A percentile compares a stretch with the other conserved stretches of the same genome.
Evolutionary conservation across 2,797 vertebrate genomes (phyloP).

Genomic region (Tokudaia tokunoshimensis): DNA sequence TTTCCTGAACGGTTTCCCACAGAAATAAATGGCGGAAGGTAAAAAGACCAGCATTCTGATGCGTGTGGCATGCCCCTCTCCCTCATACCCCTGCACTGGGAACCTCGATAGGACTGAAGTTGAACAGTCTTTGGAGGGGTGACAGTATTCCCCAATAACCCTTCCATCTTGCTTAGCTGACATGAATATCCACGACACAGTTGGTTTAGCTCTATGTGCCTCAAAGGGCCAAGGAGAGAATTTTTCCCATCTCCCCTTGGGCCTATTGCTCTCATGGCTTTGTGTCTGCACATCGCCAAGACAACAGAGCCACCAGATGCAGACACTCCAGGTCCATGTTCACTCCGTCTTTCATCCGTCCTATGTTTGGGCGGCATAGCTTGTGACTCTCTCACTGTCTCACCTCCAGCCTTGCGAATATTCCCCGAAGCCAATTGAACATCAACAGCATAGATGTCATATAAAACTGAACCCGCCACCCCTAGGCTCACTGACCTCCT

Average conservation of each 20-base stretch:
- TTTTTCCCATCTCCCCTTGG: neutral
- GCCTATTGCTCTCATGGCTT: neutral
- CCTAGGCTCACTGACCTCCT: neutral
- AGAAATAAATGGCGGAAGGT: neutral
- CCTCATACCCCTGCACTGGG: neutral
- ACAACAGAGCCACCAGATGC: neutral
- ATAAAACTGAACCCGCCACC: neutral
- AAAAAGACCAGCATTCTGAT: neutral
- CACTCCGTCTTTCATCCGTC: neutral
- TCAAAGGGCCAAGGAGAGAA: neutral
- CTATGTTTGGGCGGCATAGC: neutral
- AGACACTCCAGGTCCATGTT: neutral
- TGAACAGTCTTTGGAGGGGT: neutral
- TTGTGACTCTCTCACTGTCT: neutral
- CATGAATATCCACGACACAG: neutral
- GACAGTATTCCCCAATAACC: neutral
- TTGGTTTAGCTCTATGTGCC: neutral
- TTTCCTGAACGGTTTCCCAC: neutral
- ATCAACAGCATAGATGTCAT: neutral
- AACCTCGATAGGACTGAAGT: neutral
- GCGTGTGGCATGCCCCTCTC: fast-evolving
- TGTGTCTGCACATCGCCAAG: neutral
- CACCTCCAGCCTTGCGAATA: too few relatives aligned
- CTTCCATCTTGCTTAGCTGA: neutral
- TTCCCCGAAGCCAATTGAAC: neutral